A percentile compares a stretch with the other conserved stretches of the same genome.
These are phyloP conservation scores for Aurelia sp. DNA, from an alignment of 30 jellyfish, hydroid and myxozoan genomes.

Conservation along the genomic window DNA sequence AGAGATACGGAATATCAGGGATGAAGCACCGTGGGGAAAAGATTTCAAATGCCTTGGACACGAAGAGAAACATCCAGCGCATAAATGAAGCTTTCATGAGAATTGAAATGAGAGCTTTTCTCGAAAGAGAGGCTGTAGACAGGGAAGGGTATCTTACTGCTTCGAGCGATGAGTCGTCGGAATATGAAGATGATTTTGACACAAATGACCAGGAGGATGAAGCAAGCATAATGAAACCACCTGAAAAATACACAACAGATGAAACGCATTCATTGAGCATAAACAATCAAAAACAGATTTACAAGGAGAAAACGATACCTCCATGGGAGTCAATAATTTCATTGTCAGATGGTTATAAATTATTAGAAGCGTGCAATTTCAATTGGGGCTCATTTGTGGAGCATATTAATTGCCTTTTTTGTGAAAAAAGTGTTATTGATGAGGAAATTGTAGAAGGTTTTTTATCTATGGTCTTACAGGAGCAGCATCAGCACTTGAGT, in stretches of 20 bases:
- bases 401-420: background rate
- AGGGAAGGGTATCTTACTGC: conserved; percentile 1
- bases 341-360: background rate
- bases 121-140: background rate
- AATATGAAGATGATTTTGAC: background rate
- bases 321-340: background rate
- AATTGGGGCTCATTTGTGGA: background rate
- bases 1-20: conserved; percentile 6
- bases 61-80: conserved; percentile 3
- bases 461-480: background rate
- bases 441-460: background rate
- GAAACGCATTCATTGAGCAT: background rate
- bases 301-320: background rate
- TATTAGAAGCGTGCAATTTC: background rate
- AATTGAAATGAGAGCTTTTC: background rate
- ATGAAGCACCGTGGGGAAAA: conserved; percentile 1
- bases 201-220: background rate
- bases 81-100: background rate
- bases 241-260: background rate
- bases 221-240: background rate
- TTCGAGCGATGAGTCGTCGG: conserved; percentile 6
- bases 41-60: conserved; percentile 5
- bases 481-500: background rate
- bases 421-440: background rate
- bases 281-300: background rate